phyloP scores from a whole-genome alignment of 2,113 vertebrate species.

The Noturus placidus region DNA sequence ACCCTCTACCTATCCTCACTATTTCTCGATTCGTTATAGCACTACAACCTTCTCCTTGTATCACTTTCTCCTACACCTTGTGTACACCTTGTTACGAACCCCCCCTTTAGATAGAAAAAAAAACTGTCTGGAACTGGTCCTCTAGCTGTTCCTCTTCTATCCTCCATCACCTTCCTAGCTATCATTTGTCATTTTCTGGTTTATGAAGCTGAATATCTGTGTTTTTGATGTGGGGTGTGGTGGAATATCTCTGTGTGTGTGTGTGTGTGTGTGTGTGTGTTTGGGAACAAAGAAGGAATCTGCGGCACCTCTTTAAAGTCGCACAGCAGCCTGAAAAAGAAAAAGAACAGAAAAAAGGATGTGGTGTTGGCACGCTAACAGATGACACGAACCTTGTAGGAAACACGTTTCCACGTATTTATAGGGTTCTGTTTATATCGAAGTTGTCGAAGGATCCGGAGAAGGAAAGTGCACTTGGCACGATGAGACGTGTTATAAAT shows the following conservation, averaged over 20 bases:
- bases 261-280: constrained; percentile 38
- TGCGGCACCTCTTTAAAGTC: constrained; percentile 46
- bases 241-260: constrained; percentile 15
- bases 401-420: constrained; percentile 54
- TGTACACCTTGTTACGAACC: not conserved
- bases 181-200: constrained; percentile 36
- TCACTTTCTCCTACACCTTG: not conserved
- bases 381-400: constrained; percentile 50
- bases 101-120: not conserved
- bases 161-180: not conserved
- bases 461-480: constrained; percentile 51
- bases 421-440: constrained; percentile 60
- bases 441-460: constrained; percentile 43
- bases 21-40: not conserved
- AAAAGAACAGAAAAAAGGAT: constrained; percentile 34
- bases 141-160: not conserved
- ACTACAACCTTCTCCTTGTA: not conserved
- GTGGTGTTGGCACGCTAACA: constrained; percentile 43
- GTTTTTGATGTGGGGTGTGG: constrained; percentile 51
- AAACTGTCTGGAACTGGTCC: not conserved
- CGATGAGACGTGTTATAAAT: constrained; percentile 51
- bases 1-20: not conserved
- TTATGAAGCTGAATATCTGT: constrained; percentile 53
- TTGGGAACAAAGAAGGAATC: constrained; percentile 44
- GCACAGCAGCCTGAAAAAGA: constrained; percentile 1